These are phyloP conservation scores for Eubucco bourcierii DNA, from an alignment of 2,113 vertebrate genomes.

Conservation along the genomic window DNA sequence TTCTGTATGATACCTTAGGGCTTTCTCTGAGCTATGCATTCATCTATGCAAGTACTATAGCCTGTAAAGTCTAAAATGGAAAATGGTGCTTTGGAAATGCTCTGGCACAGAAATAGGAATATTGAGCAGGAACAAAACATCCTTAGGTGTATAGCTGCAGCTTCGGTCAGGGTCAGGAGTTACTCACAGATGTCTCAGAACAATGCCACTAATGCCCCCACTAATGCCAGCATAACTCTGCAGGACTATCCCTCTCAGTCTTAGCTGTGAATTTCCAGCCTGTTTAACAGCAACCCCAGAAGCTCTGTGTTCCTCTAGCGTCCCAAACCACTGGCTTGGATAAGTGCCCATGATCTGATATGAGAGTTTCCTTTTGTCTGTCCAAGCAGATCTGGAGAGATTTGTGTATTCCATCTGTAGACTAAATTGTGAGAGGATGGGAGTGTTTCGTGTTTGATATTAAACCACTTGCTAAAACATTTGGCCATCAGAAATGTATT, in stretches of 20 bases:
- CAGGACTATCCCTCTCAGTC: neutral
- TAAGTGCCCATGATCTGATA: neutral
- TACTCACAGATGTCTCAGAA: neutral
- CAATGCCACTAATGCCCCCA: neutral
- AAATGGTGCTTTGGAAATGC: neutral
- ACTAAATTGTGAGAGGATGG: neutral
- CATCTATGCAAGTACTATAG: neutral
- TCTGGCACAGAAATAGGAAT: neutral
- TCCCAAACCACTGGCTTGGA: neutral
- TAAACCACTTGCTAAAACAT: neutral
- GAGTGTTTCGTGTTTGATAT: neutral
- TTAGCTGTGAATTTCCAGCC: neutral
- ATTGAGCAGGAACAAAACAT: neutral
- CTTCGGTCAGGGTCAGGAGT: neutral
- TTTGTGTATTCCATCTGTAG: neutral
- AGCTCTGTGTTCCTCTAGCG: neutral
- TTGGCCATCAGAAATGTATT: neutral
- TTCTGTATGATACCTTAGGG: neutral
- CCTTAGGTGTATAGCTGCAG: neutral
- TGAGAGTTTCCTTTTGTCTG: neutral
- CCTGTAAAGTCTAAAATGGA: neutral
- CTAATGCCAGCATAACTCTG: neutral
- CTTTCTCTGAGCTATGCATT: neutral
- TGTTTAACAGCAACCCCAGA: neutral
- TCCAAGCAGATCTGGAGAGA: neutral